phyloP scores from a whole-genome alignment of 2,888 invertebrate species.

The Palloptera scutellata region DNA sequence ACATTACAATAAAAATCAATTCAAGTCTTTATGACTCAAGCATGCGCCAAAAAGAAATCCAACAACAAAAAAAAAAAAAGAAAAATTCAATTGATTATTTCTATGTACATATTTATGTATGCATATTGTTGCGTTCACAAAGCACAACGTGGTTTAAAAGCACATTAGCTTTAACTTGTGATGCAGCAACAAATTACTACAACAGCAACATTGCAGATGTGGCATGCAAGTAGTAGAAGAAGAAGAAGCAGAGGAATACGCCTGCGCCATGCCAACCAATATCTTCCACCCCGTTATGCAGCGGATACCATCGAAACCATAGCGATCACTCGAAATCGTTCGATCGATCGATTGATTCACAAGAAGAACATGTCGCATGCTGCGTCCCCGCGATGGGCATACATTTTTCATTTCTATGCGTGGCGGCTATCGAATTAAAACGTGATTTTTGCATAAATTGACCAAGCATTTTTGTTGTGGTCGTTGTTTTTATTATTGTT shows the following conservation, averaged over 20 bases:
- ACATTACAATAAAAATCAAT: constrained; percentile 38
- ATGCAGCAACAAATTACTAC: not conserved
- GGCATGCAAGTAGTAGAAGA: not conserved
- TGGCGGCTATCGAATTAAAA: constrained; percentile 34
- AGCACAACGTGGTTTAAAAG: too few species aligned
- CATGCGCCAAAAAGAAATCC: constrained; percentile 22
- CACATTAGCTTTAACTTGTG: too few species aligned
- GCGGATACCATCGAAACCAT: constrained; percentile 31
- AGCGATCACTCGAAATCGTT: constrained; percentile 39
- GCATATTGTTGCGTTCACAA: too few species aligned
- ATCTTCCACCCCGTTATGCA: too few species aligned
- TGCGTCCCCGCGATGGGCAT: constrained; percentile 19
- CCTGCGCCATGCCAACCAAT: too few species aligned
- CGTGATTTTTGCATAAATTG: constrained; percentile 48
- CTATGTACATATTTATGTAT: too few species aligned
- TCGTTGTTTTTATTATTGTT: constrained; percentile 1
- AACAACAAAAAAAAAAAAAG: constrained; percentile 10
- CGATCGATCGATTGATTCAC: constrained; percentile 25
- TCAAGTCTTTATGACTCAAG: constrained; percentile 32
- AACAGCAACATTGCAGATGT: not conserved
- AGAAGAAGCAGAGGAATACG: constrained; percentile 27
- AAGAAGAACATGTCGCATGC: constrained; percentile 38
- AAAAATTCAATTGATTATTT: not conserved
- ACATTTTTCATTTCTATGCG: constrained; percentile 24
- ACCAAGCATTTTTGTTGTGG: constrained; percentile 33